Conservation (phyloP, 2,888 invertebrate genomes). For the Spialia ferax region DNA sequence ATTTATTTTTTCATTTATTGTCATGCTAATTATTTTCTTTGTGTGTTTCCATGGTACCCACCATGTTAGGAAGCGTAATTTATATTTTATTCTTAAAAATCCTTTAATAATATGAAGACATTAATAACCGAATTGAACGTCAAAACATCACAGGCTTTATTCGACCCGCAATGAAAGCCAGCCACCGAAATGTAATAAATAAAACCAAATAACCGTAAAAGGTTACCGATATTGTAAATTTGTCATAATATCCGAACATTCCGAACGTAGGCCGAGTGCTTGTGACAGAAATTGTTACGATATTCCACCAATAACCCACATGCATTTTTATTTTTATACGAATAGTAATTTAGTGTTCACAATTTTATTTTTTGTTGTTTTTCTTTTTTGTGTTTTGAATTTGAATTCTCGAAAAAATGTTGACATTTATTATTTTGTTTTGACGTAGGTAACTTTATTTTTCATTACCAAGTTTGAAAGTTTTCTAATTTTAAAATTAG, state of each 20-base stretch:
- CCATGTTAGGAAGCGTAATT: no score
- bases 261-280: constrained; percentile 13
- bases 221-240: constrained; percentile 25
- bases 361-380: background rate
- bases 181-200: constrained; percentile 16
- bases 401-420: no score
- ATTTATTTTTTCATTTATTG: no score
- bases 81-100: no score
- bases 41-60: no score
- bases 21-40: no score
- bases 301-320: background rate
- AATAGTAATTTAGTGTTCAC: background rate
- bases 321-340: background rate
- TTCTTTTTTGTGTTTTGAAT: no score
- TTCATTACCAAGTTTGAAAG: no score
- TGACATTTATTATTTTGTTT: no score
- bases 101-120: no score
- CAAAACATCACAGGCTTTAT: background rate
- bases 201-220: constrained; percentile 19
- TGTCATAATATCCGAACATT: constrained; percentile 13
- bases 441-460: no score
- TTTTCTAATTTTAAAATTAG: no score
- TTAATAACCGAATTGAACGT: background rate
- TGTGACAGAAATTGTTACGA: constrained; percentile 25
- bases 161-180: constrained; percentile 1